These are phyloP conservation scores for Oxytorus armatus DNA, from an alignment of 2,888 invertebrate species.

Conservation along the genomic window DNA sequence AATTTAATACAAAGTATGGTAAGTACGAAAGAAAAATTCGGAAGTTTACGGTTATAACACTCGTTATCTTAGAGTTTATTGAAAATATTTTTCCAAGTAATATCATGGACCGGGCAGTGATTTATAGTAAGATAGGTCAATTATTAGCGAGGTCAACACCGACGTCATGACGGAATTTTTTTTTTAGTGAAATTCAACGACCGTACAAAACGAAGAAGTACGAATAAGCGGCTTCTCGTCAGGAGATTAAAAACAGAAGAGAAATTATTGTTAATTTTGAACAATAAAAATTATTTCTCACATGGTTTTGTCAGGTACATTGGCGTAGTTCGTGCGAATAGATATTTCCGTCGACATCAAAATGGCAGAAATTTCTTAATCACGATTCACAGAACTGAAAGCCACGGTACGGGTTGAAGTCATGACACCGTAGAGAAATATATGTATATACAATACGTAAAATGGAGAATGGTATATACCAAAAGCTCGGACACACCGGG, in stretches of 20 bases:
- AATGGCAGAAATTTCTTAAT: background rate
- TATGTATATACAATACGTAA: background rate
- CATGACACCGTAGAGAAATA: conserved; percentile 5
- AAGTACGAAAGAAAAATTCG: too few species aligned
- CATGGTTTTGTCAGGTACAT: conserved; percentile 1
- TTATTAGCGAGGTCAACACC: too few species aligned
- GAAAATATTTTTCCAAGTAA: too few species aligned
- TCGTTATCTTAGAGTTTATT: too few species aligned
- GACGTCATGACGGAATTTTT: too few species aligned
- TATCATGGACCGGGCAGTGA: too few species aligned
- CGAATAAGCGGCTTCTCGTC: background rate
- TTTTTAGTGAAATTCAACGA: background rate
- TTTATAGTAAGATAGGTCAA: too few species aligned
- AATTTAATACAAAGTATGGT: too few species aligned
- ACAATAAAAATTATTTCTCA: background rate
- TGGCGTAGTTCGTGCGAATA: conserved; percentile 2
- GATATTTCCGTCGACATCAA: conserved; percentile 4
- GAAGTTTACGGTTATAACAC: too few species aligned
- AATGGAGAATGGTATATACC: conserved; percentile 24
- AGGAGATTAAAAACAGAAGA: background rate
- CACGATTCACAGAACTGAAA: background rate
- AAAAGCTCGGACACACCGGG: conserved; percentile 40
- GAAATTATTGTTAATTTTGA: background rate
- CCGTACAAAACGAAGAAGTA: background rate
- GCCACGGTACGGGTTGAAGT: conserved; percentile 19